A percentile compares a stretch with the other conserved stretches of the same genome.
phyloP scores from a whole-genome alignment of 2,888 invertebrate species.

The Seira musarum region DNA sequence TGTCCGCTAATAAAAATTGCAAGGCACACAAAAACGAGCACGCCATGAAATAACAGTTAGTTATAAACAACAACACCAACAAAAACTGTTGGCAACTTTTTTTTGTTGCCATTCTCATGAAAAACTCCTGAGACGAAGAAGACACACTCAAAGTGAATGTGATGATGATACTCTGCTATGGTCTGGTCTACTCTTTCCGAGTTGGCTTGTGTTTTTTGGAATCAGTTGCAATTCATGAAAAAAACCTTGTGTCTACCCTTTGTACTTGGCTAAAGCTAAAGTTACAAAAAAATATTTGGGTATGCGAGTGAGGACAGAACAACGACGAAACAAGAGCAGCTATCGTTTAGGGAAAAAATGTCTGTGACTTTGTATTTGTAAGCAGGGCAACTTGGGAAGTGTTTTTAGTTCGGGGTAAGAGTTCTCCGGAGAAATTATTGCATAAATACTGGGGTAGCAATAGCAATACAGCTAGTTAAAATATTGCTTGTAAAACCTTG shows the following conservation, averaged over 20 bases:
- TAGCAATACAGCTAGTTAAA: too few relatives aligned
- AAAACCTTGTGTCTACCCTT: too few relatives aligned
- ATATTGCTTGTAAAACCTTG: too few relatives aligned
- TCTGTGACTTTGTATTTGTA: conserved; percentile 8
- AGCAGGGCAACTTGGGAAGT: too few relatives aligned
- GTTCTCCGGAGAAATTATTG: conserved; percentile 18
- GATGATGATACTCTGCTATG: neutral
- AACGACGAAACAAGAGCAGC: too few relatives aligned
- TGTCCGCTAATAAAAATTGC: conserved; percentile 48
- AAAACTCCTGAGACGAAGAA: conserved; percentile 35
- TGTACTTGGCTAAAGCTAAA: too few relatives aligned
- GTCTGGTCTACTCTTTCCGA: too few relatives aligned
- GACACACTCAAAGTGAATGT: neutral
- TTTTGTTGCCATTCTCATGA: neutral
- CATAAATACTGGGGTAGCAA: neutral
- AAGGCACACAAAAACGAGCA: conserved; percentile 21
- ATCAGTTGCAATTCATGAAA: too few relatives aligned
- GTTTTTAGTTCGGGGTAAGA: neutral
- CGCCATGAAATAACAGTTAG: neutral
- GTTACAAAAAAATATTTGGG: too few relatives aligned
- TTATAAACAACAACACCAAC: neutral
- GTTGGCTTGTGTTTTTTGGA: too few relatives aligned
- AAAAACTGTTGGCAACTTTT: conserved; percentile 33
- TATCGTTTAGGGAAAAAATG: conserved; percentile 6
- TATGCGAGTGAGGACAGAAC: too few relatives aligned